Evolutionary conservation across 2,888 invertebrate genomes (phyloP), one percentile per base, ranked within the genome.

Genomic region (Argyra leucocephala): DNA sequence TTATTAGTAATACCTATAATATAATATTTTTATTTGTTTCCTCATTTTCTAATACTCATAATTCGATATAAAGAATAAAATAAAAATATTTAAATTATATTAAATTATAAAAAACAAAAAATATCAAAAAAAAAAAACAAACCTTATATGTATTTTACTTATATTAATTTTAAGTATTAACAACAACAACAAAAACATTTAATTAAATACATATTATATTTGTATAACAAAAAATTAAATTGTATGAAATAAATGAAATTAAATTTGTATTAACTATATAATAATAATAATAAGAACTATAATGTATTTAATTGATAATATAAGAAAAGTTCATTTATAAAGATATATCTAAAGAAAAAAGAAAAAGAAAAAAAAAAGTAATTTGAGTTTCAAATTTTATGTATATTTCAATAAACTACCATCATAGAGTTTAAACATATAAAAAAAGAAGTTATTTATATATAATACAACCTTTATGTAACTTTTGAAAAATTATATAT

Each of bases 391-490:
- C 57, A 62, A 65, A 58, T 64, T 61, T 59, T 37, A 22, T 63
- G 59, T 65, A 65, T 65, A 63, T 24, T 63, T 58, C 59, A 59
- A 48, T 65, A 65, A 65, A 65, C 62, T 65, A 65, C 65, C 62
- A 65, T 36, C 62, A 62, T 63, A 65, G 62, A 65, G 61, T 63
- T 62, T 65, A 65, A 18, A n/a, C n/a, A n/a, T n/a, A n/a, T n/a
- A n/a, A n/a, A n/a, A n/a, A n/a, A n/a, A n/a, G n/a, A n/a, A 57
- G 62, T 63, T 63, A 22, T 36, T 65, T 59, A n/a, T 57, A 61
- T 58, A 64, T 61, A 57, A 26, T 57, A 62, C 57, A 59, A n/a
- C 48, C 36, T 36, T 63, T 63, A 59, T 62, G 24, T 63, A 63
- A 48, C 60, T 62, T 65, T 57, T 62, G 36, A 63, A 65, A 61